Evolutionary conservation across 2,113 vertebrate genomes (phyloP).

Genomic region (Onychostruthus taczanowskii): DNA sequence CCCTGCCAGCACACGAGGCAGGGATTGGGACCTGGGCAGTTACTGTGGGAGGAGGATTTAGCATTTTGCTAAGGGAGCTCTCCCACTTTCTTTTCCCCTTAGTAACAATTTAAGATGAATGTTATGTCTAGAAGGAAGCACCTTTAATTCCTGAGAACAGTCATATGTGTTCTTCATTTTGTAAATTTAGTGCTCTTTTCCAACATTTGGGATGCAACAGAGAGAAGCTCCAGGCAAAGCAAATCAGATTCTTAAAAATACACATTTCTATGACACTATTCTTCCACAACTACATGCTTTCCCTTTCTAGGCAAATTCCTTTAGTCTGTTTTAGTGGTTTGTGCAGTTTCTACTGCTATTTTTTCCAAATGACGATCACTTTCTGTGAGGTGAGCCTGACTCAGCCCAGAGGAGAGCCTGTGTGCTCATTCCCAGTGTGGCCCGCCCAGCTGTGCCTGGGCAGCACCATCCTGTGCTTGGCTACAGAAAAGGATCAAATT

Average conservation of each 20-base stretch:
- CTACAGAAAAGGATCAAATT: background rate
- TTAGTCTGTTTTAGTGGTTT: background rate
- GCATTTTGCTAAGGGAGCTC: background rate
- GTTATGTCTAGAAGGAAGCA: background rate
- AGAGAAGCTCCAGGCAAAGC: background rate
- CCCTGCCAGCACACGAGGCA: background rate
- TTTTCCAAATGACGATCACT: background rate
- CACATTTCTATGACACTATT: background rate
- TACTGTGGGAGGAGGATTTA: background rate
- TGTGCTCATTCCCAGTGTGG: fast-evolving
- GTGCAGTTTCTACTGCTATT: background rate
- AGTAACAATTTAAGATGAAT: background rate
- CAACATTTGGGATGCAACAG: background rate
- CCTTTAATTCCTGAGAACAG: background rate
- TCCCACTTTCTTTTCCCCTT: background rate
- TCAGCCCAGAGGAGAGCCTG: background rate
- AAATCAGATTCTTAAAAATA: background rate
- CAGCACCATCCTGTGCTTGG: background rate
- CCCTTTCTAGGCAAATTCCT: background rate
- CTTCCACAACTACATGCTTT: background rate
- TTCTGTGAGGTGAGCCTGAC: background rate
- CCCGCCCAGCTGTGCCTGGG: background rate
- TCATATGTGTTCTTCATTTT: background rate
- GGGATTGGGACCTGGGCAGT: too few relatives aligned
- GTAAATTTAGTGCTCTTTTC: background rate